These are phyloP conservation scores for Marmota monax DNA, from an alignment of 2,113 vertebrate species.

Conservation along the genomic window DNA sequence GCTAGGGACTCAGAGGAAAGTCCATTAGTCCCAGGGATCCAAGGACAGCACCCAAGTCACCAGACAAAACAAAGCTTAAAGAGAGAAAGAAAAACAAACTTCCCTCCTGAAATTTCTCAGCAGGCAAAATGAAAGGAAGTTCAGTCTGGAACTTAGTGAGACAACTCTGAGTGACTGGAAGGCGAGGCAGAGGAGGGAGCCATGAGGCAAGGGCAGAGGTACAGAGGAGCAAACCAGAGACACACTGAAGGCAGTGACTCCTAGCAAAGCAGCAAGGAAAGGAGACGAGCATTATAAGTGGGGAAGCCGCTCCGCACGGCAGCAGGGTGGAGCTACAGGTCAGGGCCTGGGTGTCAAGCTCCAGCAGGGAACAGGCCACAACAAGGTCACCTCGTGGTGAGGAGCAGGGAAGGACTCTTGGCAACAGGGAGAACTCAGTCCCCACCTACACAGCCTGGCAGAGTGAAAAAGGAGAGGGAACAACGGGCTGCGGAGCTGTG, in stretches of 20 bases:
- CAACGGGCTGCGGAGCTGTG: neutral
- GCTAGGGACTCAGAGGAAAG: neutral
- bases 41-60: neutral
- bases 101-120: neutral
- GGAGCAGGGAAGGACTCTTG: neutral
- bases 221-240: neutral
- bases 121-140: neutral
- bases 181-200: neutral
- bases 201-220: too few relatives aligned
- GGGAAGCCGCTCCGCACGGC: fast-evolving
- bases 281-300: neutral
- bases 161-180: neutral
- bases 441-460: neutral
- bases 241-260: neutral
- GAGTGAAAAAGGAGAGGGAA: neutral
- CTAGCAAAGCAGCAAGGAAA: neutral
- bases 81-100: neutral
- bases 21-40: neutral
- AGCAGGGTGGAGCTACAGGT: neutral
- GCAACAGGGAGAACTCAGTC: neutral
- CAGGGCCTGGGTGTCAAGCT: too few relatives aligned
- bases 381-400: neutral
- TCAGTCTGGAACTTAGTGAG: too few relatives aligned
- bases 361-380: neutral
- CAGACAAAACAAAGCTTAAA: neutral